phyloP scores from a whole-genome alignment of 2,113 vertebrate genomes.

The Hippotragus niger region DNA sequence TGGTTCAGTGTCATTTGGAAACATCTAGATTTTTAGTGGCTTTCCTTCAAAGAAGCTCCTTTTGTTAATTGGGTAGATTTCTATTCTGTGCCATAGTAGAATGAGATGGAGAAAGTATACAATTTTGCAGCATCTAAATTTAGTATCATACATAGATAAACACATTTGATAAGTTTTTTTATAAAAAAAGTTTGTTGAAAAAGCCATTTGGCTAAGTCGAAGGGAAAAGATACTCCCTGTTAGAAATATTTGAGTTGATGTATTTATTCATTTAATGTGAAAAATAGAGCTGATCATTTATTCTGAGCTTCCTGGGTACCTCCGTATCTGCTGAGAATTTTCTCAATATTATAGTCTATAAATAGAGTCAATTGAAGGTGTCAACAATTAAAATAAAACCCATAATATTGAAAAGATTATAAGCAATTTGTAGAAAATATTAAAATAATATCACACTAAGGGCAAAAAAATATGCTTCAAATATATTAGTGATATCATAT shows the following conservation, averaged over 20 bases:
- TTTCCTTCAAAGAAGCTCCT: not conserved
- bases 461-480: not conserved
- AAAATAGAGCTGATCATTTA: not conserved
- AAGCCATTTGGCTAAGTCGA: not conserved
- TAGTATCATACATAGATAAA: not conserved
- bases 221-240: not conserved
- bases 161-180: constrained; percentile 1
- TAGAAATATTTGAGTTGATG: not conserved
- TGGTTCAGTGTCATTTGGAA: not conserved
- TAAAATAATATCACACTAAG: not conserved
- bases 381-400: not conserved
- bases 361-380: not conserved
- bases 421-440: constrained; percentile 9
- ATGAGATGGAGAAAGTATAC: not conserved
- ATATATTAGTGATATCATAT: not conserved
- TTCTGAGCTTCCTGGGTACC: not conserved
- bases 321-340: not conserved
- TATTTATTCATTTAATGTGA: constrained; percentile 12
- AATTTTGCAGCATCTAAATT: constrained; percentile 10
- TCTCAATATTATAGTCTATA: not conserved
- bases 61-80: not conserved
- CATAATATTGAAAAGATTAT: not conserved
- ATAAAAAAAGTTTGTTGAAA: constrained; percentile 31
- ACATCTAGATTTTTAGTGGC: not conserved
- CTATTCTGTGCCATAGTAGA: not conserved